Percentiles rank a stretch among this genome's conserved stretches.
These are phyloP conservation scores for Campopleginae sp. DNA, from an alignment of 2,888 invertebrate genomes.

Conservation along the genomic window DNA sequence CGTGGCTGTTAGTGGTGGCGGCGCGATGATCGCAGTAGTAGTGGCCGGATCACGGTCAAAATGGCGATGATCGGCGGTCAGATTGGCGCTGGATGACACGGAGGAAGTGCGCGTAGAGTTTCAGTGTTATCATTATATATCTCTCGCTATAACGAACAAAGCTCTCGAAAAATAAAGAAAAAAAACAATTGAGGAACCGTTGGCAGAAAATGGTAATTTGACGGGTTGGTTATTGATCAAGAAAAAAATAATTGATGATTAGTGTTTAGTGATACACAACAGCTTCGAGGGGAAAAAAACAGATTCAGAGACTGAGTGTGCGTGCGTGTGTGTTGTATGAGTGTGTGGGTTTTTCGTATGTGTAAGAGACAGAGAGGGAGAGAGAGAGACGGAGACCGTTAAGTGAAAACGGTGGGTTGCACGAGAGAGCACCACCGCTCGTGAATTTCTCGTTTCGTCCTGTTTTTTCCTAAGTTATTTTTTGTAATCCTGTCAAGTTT, in stretches of 20 bases:
- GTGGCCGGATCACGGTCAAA: conserved; percentile 73
- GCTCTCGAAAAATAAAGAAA: conserved; percentile 21
- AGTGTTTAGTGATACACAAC: conserved; percentile 33
- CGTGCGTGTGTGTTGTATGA: background rate
- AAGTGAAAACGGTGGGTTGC: conserved; percentile 62
- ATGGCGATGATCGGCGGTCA: conserved; percentile 82
- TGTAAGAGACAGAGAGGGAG: conserved; percentile 31
- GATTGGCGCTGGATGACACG: conserved; percentile 77
- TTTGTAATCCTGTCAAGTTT: conserved; percentile 29
- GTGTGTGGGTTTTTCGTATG: background rate
- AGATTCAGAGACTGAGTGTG: background rate
- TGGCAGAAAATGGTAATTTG: conserved; percentile 14
- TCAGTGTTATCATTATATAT: conserved; percentile 60
- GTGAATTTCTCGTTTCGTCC: conserved; percentile 50
- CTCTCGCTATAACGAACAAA: conserved; percentile 41
- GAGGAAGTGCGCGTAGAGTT: conserved; percentile 65
- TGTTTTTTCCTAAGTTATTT: conserved; percentile 31
- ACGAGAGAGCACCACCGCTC: conserved; percentile 55
- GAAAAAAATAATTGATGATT: conserved; percentile 28
- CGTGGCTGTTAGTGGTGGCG: conserved; percentile 21
- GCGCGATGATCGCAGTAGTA: conserved; percentile 34
- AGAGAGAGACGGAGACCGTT: conserved; percentile 49
- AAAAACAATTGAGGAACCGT: conserved; percentile 1
- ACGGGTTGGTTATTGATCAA: background rate
- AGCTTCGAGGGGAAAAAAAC: conserved; percentile 1